phyloP scores from a whole-genome alignment of 2,797 vertebrate species.

The Macroramphosus scolopax region DNA sequence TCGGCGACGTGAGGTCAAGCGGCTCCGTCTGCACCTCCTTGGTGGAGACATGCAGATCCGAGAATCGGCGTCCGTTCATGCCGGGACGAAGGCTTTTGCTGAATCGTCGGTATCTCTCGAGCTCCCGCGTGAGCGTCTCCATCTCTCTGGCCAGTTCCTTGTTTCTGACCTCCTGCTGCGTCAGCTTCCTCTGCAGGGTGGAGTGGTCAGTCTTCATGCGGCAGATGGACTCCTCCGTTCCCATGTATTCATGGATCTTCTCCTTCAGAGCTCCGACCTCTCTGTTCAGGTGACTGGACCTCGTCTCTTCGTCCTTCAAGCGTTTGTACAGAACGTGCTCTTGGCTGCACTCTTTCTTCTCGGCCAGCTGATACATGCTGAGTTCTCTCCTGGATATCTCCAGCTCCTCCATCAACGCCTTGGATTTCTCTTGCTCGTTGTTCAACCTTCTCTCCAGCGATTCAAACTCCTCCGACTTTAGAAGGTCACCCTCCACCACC shows the following conservation, averaged over 20 bases:
- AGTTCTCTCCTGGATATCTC: conserved; percentile 87
- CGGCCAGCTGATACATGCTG: conserved; percentile 88
- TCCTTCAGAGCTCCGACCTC: conserved; percentile 92
- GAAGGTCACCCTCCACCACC: conserved; percentile 86
- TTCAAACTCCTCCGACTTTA: conserved; percentile 90
- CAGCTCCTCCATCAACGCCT: conserved; percentile 86
- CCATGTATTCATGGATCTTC: conserved; percentile 93
- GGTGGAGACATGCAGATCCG: conserved; percentile 89
- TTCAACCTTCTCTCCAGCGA: conserved; percentile 86
- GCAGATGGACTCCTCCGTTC: conserved; percentile 89
- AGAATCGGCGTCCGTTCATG: conserved; percentile 89
- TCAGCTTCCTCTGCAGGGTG: conserved; percentile 88
- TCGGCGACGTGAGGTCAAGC: conserved; percentile 78
- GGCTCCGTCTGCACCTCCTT: conserved; percentile 95
- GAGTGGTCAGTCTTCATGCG: conserved; percentile 89
- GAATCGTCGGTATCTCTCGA: conserved; percentile 89
- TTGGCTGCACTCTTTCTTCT: conserved; percentile 90
- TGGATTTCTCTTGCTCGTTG: conserved; percentile 86
- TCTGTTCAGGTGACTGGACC: conserved; percentile 88
- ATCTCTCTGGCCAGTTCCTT: conserved; percentile 92
- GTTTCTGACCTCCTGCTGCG: conserved; percentile 92
- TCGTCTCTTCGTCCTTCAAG: conserved; percentile 92
- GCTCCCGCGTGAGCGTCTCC: conserved; percentile 88
- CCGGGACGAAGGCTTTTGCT: conserved; percentile 87
- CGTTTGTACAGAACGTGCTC: conserved; percentile 89